Percentiles rank a stretch among this genome's conserved stretches.
These are phyloP conservation scores for Tenualosa thibaudeaui DNA, from an alignment of 2,797 vertebrate genomes.

Conservation along the genomic window DNA sequence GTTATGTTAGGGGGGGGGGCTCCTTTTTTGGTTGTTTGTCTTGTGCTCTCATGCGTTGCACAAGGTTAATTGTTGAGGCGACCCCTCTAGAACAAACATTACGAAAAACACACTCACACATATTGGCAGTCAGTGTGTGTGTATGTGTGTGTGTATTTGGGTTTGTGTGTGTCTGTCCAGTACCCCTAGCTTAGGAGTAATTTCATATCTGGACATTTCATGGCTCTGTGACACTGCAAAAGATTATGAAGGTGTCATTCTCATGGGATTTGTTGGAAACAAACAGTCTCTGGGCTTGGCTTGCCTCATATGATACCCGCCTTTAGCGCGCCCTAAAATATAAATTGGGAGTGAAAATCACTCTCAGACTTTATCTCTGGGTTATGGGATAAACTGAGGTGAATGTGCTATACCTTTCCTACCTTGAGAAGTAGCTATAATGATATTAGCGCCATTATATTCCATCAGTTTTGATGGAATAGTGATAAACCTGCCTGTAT, in stretches of 20 bases:
- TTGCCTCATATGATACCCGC: neutral
- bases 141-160: neutral
- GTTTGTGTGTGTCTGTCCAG: neutral
- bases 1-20: neutral
- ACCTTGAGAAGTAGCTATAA: neutral
- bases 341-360: neutral
- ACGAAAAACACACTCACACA: constrained; percentile 50
- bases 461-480: neutral
- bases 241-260: constrained; percentile 6
- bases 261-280: neutral
- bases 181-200: constrained; percentile 5
- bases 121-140: constrained; percentile 7
- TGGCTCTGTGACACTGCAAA: neutral
- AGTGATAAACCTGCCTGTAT: neutral
- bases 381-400: neutral
- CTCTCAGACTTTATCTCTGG: constrained; percentile 2
- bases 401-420: neutral
- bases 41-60: constrained; percentile 55
- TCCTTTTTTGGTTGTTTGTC: constrained; percentile 57
- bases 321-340: neutral
- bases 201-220: constrained; percentile 25
- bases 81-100: constrained; percentile 62
- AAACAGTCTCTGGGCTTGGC: neutral
- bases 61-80: constrained; percentile 71
- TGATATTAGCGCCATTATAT: neutral